Evolutionary conservation across 2,888 invertebrate genomes (phyloP).

Genomic region (Phymatocera aterrima): DNA sequence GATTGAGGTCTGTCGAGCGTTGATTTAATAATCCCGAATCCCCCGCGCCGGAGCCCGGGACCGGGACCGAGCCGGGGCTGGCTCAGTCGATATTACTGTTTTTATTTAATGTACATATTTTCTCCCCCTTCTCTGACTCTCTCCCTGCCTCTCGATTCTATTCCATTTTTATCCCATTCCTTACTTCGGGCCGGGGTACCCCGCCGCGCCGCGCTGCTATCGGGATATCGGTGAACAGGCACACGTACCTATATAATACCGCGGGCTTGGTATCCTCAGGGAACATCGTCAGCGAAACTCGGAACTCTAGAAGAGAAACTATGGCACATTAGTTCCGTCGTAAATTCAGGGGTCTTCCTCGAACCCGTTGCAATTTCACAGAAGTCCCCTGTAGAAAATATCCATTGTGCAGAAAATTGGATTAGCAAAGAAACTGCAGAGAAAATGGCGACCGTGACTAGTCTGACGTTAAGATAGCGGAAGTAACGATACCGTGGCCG

Average conservation of each 20-base stretch:
- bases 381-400: slow-evolving; percentile 28
- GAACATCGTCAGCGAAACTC: slow-evolving; percentile 27
- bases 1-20: slow-evolving; percentile 39
- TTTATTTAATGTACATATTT: slow-evolving; percentile 43
- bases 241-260: not conserved
- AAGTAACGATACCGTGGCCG: slow-evolving; percentile 31
- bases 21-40: slow-evolving; percentile 44
- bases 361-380: slow-evolving; percentile 30
- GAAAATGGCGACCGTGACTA: slow-evolving; percentile 47
- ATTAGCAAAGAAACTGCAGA: slow-evolving; percentile 47
- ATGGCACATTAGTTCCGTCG: slow-evolving; percentile 20
- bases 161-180: slow-evolving; percentile 30
- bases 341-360: slow-evolving; percentile 32
- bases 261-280: slow-evolving; percentile 5
- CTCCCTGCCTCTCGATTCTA: slow-evolving; percentile 10
- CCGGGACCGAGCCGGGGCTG: slow-evolving; percentile 4
- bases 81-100: slow-evolving; percentile 39
- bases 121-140: too few relatives aligned
- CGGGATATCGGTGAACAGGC: not conserved
- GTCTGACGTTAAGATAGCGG: slow-evolving; percentile 40
- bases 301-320: slow-evolving; percentile 1
- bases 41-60: not conserved
- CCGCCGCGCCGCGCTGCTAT: too few relatives aligned
- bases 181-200: not conserved
- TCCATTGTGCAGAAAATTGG: slow-evolving; percentile 36